A percentile compares a stretch with the other conserved stretches of the same genome.
Evolutionary conservation across 2,888 invertebrate species (phyloP).

Genomic region (Merodon equestris): DNA sequence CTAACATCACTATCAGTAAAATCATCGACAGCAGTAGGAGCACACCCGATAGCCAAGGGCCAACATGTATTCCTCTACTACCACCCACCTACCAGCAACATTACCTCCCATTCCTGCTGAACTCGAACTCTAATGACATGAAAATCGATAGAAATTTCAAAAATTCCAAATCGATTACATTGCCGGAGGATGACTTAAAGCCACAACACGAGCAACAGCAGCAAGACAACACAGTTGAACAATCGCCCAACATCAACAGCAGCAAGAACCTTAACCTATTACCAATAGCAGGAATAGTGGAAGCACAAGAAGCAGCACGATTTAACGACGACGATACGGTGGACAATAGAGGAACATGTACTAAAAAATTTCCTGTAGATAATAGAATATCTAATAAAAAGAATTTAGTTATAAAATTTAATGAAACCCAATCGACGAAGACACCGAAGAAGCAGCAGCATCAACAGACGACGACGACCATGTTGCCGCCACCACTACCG

Average conservation of each 20-base stretch:
- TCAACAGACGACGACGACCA: background rate
- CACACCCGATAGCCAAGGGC: slow-evolving; percentile 48
- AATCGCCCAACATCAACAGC: slow-evolving; percentile 32
- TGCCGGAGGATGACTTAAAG: slow-evolving; percentile 4
- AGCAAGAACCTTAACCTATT: slow-evolving; percentile 39
- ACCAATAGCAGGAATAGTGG: slow-evolving; percentile 34
- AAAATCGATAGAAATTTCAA: slow-evolving; percentile 65
- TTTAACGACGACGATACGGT: slow-evolving; percentile 36
- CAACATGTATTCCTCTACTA: slow-evolving; percentile 54
- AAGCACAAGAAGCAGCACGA: background rate
- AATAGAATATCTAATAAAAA: slow-evolving; percentile 69
- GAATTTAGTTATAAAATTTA: slow-evolving; percentile 69
- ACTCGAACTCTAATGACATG: slow-evolving; percentile 54
- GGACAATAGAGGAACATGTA: slow-evolving; percentile 68
- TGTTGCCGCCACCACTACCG: background rate
- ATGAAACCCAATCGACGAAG: slow-evolving; percentile 66
- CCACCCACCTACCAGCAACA: slow-evolving; percentile 47
- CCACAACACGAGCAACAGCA: slow-evolving; percentile 4
- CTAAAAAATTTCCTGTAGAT: slow-evolving; percentile 67
- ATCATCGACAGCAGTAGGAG: slow-evolving; percentile 18
- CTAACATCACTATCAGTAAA: no score
- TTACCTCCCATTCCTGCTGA: slow-evolving; percentile 42
- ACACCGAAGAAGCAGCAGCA: slow-evolving; percentile 56
- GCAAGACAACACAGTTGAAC: slow-evolving; percentile 19
- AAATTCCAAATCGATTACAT: slow-evolving; percentile 65